phyloP scores from a whole-genome alignment of 2,113 vertebrate species.

The Poeciliopsis occidentalis region DNA sequence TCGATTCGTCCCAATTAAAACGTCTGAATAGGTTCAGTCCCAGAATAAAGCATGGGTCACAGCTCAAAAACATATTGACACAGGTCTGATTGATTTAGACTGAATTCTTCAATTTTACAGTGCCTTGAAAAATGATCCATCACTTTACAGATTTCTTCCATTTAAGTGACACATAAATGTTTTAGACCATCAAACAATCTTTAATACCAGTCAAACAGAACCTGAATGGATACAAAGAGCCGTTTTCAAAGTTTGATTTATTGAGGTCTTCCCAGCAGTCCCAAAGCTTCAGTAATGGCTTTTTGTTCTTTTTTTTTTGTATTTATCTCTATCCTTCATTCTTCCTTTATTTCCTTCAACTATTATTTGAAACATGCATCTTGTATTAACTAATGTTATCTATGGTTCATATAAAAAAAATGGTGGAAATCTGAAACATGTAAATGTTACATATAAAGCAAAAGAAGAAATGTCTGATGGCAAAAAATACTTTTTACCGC shows the following conservation, averaged over 20 bases:
- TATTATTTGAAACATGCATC: background rate
- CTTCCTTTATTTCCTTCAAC: background rate
- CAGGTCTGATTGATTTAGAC: constrained; percentile 54
- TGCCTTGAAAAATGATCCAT: background rate
- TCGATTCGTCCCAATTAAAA: constrained; percentile 86
- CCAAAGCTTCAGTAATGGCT: too few species aligned
- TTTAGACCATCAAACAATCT: background rate
- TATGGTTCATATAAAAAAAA: background rate
- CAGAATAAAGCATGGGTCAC: constrained; percentile 63
- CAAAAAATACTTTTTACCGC: too few species aligned
- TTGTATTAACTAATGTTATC: background rate
- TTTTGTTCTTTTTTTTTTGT: background rate
- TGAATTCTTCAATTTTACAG: constrained; percentile 40
- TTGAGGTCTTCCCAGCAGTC: too few species aligned
- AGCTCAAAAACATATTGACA: constrained; percentile 57
- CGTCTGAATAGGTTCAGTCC: constrained; percentile 59
- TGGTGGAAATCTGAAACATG: background rate
- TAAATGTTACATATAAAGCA: background rate
- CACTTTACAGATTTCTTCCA: background rate
- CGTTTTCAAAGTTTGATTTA: too few species aligned
- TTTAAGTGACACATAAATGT: background rate
- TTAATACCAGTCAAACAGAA: background rate
- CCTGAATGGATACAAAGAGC: background rate
- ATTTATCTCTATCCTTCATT: too few species aligned
- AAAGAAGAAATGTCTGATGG: background rate